Evolutionary conservation across 1,140 invertebrate species (phyloP), one percentile per base, ranked within the genome.

Genomic region (Pinna nobilis): DNA sequence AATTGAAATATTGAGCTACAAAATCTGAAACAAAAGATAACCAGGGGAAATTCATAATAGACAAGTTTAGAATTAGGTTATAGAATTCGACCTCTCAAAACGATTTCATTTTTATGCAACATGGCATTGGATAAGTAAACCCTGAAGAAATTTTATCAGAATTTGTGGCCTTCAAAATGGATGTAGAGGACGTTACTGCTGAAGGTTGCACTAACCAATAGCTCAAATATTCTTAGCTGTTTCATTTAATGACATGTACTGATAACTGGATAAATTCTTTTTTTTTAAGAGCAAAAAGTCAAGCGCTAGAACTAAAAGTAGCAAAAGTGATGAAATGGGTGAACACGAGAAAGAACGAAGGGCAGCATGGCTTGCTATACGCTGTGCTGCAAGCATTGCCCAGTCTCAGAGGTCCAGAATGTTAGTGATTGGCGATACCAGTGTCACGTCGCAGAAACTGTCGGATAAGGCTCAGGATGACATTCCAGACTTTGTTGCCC

Each of bases 401-500:
- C 66, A 81, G 51, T 79, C 86, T 30, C 84, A 84, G 74, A 50
- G 84, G 11, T 60, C 70, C 35, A 61, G 82, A 13, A 57, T 71
- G 23, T 66, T 85, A 25, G 72, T 88, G 64, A 82, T 78, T 18
- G 86, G 86, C 9, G 80, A 88, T 57, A 39, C 61, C 0, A 68
- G 35, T 30, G 84, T 87, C 9, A 83, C 83, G 25, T 74, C 82
- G 23, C 74, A 83, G 50, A 72, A 76, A 39, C 66, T 86, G 11
- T 53, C 51, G 2, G 80, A 79, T 1, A 78, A 76, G 37, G 71
- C 82, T 5, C 37, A 69, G 35, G 7, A 70, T 5, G 67, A 81
- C n/a, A 74, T 86, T 30, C 87, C 87, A 41, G 86, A 88, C 18
- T 88, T 88, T 73, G 63, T 81, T 1, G 78, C 81, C 9, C 77